These are phyloP conservation scores for Hydra vulgaris DNA, from an alignment of 30 jellyfish, hydroid and myxozoan species.

Conservation along the genomic window DNA sequence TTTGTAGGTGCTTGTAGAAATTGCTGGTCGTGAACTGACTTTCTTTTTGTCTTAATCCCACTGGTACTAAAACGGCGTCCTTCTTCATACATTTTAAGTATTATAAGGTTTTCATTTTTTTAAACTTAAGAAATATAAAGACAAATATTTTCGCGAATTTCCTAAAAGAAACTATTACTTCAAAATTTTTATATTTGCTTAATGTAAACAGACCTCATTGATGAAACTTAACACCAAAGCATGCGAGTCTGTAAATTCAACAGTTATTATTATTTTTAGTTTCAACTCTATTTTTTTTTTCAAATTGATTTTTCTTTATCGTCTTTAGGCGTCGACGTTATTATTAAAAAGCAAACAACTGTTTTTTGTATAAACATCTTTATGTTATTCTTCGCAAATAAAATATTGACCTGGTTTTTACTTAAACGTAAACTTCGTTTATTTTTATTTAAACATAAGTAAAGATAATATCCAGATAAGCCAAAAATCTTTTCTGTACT, in stretches of 20 bases:
- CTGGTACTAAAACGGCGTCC: not conserved
- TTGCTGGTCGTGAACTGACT: not conserved
- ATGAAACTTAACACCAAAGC: not conserved
- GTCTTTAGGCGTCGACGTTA: not conserved
- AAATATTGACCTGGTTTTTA: not conserved
- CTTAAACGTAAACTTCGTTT: no score
- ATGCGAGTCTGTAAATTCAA: not conserved
- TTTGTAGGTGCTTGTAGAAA: not conserved
- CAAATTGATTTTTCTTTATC: not conserved
- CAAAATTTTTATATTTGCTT: not conserved
- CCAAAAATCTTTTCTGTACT: no score
- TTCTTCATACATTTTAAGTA: not conserved
- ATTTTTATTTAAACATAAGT: no score
- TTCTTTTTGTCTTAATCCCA: not conserved
- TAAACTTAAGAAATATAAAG: no score
- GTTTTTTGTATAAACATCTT: not conserved
- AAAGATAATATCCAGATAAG: no score
- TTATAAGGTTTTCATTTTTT: not conserved
- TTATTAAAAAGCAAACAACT: not conserved
- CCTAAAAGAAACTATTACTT: no score
- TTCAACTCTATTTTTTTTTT: not conserved
- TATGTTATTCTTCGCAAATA: not conserved
- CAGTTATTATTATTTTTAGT: no score
- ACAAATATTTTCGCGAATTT: no score
- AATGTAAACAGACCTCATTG: not conserved